phyloP scores from a whole-genome alignment of 1,140 invertebrate genomes.

The Chionoecetes opilio region DNA sequence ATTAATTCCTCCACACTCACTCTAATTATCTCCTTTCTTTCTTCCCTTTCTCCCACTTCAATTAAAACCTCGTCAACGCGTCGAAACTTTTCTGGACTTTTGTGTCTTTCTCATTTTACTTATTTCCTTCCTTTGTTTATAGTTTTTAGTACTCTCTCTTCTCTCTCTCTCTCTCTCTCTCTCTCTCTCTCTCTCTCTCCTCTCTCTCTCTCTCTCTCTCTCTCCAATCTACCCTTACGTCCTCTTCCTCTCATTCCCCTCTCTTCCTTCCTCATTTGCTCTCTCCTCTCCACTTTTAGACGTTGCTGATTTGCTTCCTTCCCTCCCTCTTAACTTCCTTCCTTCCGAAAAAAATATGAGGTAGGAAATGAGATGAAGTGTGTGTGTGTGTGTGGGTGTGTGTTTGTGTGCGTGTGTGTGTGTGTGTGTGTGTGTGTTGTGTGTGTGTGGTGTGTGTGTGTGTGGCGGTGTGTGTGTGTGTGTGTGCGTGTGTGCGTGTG shows the following conservation, averaged over 20 bases:
- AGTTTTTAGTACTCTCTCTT: too few species aligned
- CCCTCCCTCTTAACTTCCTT: background rate
- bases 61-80: too few species aligned
- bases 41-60: too few species aligned
- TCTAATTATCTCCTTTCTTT: too few species aligned
- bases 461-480: slow-evolving; percentile 25
- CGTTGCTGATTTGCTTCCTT: background rate
- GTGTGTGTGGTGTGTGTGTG: too few species aligned
- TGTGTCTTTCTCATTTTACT: too few species aligned
- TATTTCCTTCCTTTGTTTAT: too few species aligned
- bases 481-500: background rate
- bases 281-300: background rate
- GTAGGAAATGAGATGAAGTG: background rate
- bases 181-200: too few species aligned
- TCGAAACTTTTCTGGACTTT: too few species aligned
- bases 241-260: background rate
- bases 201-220: too few species aligned
- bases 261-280: background rate
- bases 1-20: too few species aligned
- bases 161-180: too few species aligned
- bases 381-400: background rate
- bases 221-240: background rate
- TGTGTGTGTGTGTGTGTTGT: slow-evolving; percentile 27
- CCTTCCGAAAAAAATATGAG: background rate
- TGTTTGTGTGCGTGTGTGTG: background rate